Evolutionary conservation across 2,113 vertebrate species (phyloP), one percentile per base, ranked within the genome.

Genomic region (Fulmarus glacialis): DNA sequence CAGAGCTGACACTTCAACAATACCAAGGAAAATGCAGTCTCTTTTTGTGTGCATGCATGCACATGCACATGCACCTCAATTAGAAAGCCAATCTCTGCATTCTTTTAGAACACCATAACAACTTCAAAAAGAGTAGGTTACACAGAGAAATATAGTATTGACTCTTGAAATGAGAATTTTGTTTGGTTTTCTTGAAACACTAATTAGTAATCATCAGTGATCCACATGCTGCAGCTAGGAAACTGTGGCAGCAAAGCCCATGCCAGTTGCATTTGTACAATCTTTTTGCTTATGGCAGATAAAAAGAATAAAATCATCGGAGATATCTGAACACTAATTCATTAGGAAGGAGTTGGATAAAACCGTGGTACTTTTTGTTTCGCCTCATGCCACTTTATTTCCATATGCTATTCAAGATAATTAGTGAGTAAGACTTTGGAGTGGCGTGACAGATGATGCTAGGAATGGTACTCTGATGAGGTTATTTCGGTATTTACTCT

Each of bases 311-410:
- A 92, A 96, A 92, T 96, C 48, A 72, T 50, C 78, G 83, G 60
- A 82, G 36, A 29, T 74, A 88, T 42, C 85, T 81, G 71, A 96
- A 86, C 47, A 63, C 13, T 93, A 95, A 93, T 79, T 96, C 86
- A 92, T 87, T 64, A 73, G 34, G 60, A 90, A 89, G 82, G 89
- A 93, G 86, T 22, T 95, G 81, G 63, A 68, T 96, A 63, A 94
- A 95, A 73, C 60, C 38, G 30, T n/a, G 32, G 30, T 45, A 9
- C 23, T 43, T 96, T 72, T 94, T 90, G 36, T 66, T 90, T 89
- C 3, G 9, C 27, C 45, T 96, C 40, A 14, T 87, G 50, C 47
- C 80, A 34, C 62, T 91, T 95, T 66, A 87, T 83, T 87, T 95
- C 70, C 36, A 45, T 81, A 34, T 78, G 40, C 34, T 89, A 1